Evolutionary conservation across 2,113 vertebrate species (phyloP).

Genomic region (Thamnophis sirtalis): DNA sequence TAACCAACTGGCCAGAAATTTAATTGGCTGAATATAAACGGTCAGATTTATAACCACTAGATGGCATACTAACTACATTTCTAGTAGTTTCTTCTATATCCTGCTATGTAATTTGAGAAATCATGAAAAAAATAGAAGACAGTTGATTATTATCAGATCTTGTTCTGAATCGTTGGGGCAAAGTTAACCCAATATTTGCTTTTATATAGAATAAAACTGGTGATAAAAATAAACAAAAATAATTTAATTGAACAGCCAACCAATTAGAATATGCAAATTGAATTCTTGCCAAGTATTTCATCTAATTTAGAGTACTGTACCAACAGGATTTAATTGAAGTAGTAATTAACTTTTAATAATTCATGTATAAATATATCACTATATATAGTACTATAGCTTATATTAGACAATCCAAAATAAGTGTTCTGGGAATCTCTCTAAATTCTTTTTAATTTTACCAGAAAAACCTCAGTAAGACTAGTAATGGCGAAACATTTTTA

Average conservation of each 20-base stretch:
- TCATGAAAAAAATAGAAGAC: not conserved
- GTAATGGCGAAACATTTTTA: too few species aligned
- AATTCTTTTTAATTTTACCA: not conserved
- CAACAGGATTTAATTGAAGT: not conserved
- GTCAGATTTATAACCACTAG: conserved; percentile 27
- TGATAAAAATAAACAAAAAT: not conserved
- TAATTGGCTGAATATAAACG: not conserved
- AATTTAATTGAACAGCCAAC: not conserved
- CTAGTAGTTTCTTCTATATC: not conserved
- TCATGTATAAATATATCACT: not conserved
- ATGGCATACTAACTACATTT: not conserved
- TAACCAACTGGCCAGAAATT: not conserved
- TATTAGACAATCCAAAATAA: not conserved
- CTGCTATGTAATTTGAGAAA: not conserved
- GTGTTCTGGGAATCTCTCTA: not conserved
- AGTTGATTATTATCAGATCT: not conserved
- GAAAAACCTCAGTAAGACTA: not conserved
- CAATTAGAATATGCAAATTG: not conserved
- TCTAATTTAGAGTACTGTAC: not conserved
- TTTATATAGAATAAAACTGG: not conserved
- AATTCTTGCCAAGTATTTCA: not conserved
- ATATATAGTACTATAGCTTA: not conserved
- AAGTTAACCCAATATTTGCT: not conserved
- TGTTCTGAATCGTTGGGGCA: rapidly evolving
- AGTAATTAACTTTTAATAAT: not conserved